Percentiles rank a stretch among this genome's conserved stretches.
Conservation (phyloP, 37 sponge, comb jelly and placozoan genomes). For the Aphrocallistes beatrix region DNA sequence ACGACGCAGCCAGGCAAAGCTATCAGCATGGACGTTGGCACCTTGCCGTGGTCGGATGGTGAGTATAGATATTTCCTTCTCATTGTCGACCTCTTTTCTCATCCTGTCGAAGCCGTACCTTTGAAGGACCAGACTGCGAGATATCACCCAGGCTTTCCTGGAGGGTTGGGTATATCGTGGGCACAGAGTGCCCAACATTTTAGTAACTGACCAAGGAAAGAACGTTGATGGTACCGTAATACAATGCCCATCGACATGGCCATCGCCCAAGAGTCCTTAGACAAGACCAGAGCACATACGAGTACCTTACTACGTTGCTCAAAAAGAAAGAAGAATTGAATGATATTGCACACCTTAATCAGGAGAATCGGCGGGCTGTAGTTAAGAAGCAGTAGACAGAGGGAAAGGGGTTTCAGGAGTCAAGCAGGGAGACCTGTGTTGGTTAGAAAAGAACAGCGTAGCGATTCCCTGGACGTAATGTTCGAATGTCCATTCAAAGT, state of each 20-base stretch:
- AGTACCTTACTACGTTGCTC: not conserved
- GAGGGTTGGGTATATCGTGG: not conserved
- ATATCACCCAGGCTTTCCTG: not conserved
- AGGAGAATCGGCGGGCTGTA: not conserved
- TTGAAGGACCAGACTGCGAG: not conserved
- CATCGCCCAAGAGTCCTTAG: not conserved
- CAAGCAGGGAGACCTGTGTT: not conserved
- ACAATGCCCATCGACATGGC: not conserved
- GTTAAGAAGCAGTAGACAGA: not conserved
- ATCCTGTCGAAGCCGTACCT: not conserved
- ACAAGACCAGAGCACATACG: too few relatives aligned
- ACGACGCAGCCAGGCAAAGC: not conserved
- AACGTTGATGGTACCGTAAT: not conserved
- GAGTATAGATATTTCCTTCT: too few relatives aligned
- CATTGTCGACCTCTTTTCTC: not conserved
- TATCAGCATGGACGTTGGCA: too few relatives aligned
- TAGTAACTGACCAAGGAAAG: not conserved
- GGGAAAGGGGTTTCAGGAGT: not conserved
- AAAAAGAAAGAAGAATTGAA: not conserved
- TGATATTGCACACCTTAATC: not conserved
- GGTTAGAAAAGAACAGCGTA: not conserved
- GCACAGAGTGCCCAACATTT: not conserved
- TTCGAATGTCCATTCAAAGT: not conserved
- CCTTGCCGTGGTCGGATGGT: too few relatives aligned
- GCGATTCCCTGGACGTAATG: not conserved